These are phyloP conservation scores for Turritopsis dohrnii DNA, from an alignment of 30 jellyfish, hydroid and myxozoan species.

Conservation along the genomic window DNA sequence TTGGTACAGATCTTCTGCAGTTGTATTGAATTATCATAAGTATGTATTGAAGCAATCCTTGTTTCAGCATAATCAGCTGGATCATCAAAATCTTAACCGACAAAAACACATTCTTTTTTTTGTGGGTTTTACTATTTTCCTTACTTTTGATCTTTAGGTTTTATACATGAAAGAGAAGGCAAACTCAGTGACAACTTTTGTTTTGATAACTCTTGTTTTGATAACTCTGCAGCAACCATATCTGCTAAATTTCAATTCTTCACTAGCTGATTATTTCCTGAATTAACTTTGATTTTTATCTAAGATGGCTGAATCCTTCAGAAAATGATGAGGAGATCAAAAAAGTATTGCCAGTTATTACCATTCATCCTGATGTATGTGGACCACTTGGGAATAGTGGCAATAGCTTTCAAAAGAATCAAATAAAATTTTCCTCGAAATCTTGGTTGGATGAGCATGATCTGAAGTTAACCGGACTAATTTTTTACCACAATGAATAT, in stretches of 20 bases:
- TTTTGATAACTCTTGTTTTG: too few species aligned
- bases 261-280: too few species aligned
- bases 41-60: background rate
- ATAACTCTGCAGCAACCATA: too few species aligned
- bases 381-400: slow-evolving; percentile 79
- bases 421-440: slow-evolving; percentile 29
- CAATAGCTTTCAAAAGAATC: slow-evolving; percentile 7
- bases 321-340: background rate
- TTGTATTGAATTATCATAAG: slow-evolving; percentile 61
- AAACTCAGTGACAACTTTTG: too few species aligned
- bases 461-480: slow-evolving; percentile 42
- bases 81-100: too few species aligned
- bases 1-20: slow-evolving; percentile 95
- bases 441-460: slow-evolving; percentile 44
- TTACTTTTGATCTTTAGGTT: too few species aligned
- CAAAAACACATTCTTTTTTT: background rate
- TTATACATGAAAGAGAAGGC: too few species aligned
- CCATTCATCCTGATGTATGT: slow-evolving; percentile 17
- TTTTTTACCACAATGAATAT: slow-evolving; percentile 39
- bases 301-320: background rate
- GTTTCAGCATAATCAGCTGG: too few species aligned
- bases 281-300: too few species aligned
- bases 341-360: slow-evolving; percentile 34
- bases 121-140: too few species aligned
- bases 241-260: too few species aligned